Evolutionary conservation across 2,797 vertebrate genomes (phyloP).

Genomic region (Argyrosomus regius): DNA sequence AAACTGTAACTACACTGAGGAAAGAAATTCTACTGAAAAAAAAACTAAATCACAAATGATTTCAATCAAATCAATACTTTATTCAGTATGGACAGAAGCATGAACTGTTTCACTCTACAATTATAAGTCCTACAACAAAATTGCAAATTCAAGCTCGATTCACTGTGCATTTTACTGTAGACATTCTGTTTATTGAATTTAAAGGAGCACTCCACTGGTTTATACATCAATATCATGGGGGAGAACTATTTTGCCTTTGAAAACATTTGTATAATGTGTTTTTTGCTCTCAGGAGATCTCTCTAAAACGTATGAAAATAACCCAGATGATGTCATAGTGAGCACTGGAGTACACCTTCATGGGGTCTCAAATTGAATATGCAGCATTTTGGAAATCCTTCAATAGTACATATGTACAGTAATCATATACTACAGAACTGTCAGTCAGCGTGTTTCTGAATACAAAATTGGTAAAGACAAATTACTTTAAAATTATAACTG

Average conservation of each 20-base stretch:
- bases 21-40: not conserved
- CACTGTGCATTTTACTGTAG: not conserved
- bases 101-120: constrained; percentile 31
- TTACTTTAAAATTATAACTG: not conserved
- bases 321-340: not conserved
- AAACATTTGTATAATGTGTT: not conserved
- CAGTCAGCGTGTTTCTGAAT: not conserved
- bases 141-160: constrained; percentile 1
- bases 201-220: not conserved
- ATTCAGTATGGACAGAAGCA: constrained; percentile 50
- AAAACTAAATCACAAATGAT: not conserved
- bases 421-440: not conserved
- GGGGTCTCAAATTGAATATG: not conserved
- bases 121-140: constrained; percentile 23
- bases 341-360: constrained; percentile 1
- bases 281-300: not conserved
- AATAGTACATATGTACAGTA: constrained; percentile 16
- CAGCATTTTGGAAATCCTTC: constrained; percentile 19
- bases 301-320: not conserved
- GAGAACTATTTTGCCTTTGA: not conserved
- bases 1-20: not conserved
- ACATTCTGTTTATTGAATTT: not conserved
- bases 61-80: constrained; percentile 57
- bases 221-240: not conserved
- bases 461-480: not conserved